Percentiles rank a stretch among this genome's conserved stretches.
These are phyloP conservation scores for Hemitrygon akajei DNA, from an alignment of 2,797 vertebrate genomes.

Conservation along the genomic window DNA sequence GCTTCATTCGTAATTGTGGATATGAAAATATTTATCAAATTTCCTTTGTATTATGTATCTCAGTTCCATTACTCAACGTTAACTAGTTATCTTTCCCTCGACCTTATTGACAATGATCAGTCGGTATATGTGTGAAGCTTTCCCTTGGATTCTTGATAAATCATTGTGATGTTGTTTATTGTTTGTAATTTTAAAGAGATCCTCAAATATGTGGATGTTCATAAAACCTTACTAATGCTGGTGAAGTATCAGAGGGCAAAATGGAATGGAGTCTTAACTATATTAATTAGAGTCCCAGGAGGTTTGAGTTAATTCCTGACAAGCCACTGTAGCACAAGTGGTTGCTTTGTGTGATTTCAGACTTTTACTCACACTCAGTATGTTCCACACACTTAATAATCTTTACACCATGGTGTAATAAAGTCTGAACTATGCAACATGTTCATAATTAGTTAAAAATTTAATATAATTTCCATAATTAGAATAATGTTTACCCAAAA, in stretches of 20 bases:
- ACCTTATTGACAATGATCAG: background rate
- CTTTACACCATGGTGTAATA: background rate
- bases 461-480: background rate
- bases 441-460: background rate
- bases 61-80: background rate
- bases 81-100: background rate
- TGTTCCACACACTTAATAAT: background rate
- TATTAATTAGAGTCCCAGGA: background rate
- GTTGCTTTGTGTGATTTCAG: background rate
- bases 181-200: background rate
- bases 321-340: background rate
- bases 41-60: background rate
- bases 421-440: background rate
- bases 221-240: background rate
- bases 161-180: background rate
- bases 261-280: background rate
- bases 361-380: background rate
- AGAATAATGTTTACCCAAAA: background rate
- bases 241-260: background rate
- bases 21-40: background rate
- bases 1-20: background rate
- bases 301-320: background rate
- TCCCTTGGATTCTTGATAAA: background rate
- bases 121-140: background rate
- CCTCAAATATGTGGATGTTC: background rate